Evolutionary conservation across 2,888 invertebrate species (phyloP), one percentile per base, ranked within the genome.

Genomic region (Microctonus brassicae): DNA sequence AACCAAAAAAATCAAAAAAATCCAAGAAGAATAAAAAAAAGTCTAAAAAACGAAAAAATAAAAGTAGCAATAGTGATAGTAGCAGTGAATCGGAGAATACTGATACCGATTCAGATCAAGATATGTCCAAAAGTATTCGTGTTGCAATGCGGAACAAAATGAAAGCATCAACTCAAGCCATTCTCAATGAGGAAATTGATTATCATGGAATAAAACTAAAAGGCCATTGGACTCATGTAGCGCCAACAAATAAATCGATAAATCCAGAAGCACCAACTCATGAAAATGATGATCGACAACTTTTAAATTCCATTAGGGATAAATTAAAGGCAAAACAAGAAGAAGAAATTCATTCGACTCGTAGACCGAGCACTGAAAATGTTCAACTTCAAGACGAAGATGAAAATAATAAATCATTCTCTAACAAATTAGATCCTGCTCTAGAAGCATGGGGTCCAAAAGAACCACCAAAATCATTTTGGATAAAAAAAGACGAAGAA

Each of bases 141-240:
- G 91, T 93, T 0, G 90, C 91, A 0, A 92, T 93, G 92, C 89
- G 92, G 47, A 92, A 92, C 78, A 89, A 90, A 74, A 86, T 88
- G 79, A 89, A 89, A 74, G 87, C 89, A 60, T 88, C 89, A 60
- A 89, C 88, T 0, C 89, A 89, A 75, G 87, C 87, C 29, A 88
- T 89, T 26, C 82, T 89, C 75, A 88, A 88, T 70, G 88, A 89
- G 73, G 88, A 89, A 73, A 83, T 89, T 36, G 88, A 86, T 63
- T 83, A 82, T 75, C 83, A 81, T 9, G 82, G 85, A 20, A 81
- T 80, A 20, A 84, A 81, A 9, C 83, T 90, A 4, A 90, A 90
- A 76, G 89, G 89, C 53, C 89, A 89, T 68, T 89, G 89, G 81
- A 85, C 87, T 33, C 88, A 87, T 66, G 83, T 84, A 13, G 80